Conservation (phyloP, 2,113 vertebrate genomes). For the Cichladusa arquata region DNA sequence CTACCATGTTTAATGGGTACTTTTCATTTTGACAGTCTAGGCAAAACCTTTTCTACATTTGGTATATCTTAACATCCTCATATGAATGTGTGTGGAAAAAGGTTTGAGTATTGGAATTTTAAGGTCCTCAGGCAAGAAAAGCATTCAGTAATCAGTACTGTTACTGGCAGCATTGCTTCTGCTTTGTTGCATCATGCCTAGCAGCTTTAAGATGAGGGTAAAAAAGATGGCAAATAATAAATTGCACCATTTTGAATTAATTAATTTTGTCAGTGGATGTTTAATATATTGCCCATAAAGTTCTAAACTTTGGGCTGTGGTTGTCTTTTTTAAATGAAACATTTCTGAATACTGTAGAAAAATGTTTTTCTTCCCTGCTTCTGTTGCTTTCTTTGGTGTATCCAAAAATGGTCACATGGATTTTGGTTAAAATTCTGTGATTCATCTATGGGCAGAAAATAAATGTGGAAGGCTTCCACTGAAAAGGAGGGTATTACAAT, state of each 20-base stretch:
- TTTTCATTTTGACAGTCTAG: background rate
- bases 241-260: background rate
- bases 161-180: background rate
- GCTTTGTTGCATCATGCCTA: background rate
- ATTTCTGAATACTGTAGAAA: background rate
- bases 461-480: background rate
- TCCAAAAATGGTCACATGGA: background rate
- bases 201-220: background rate
- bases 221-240: background rate
- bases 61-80: background rate
- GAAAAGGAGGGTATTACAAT: background rate
- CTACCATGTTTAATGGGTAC: background rate
- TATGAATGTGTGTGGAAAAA: background rate
- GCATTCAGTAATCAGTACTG: background rate
- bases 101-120: background rate
- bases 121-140: background rate
- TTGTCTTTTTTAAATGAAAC: background rate
- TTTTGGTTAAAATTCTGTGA: constrained; percentile 31
- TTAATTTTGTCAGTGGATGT: background rate
- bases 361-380: background rate
- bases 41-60: background rate
- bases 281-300: background rate
- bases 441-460: constrained; percentile 45
- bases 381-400: background rate
- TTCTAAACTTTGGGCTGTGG: background rate